Evolutionary conservation across 2,113 vertebrate species (phyloP), one percentile per base, ranked within the genome.

Genomic region (Dipodomys spectabilis): DNA sequence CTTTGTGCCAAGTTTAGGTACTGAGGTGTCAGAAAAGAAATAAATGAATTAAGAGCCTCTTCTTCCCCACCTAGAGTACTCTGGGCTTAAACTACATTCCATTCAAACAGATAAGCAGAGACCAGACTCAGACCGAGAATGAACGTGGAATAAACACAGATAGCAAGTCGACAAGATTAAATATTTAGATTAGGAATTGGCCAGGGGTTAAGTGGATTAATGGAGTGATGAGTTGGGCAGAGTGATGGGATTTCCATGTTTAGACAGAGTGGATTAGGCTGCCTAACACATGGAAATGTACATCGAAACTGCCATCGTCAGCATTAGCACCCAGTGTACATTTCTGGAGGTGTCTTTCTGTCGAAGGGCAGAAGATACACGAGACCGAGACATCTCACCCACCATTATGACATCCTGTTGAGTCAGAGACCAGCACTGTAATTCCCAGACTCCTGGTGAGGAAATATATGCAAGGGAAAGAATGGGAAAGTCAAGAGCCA

Each of bases 201-300:
- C 90, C 92, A 82, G 93, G 77, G 95, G 97, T 97, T 96, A 97
- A 97, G 95, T 97, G 95, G 94, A 96, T 97, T 96, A 95, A 95
- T 95, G 94, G 94, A 95, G 95, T 95, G 96, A 95, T 93, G 94
- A 96, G 95, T 94, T 95, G 90, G 94, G 91, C 95, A 94, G 97
- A 95, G 95, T 96, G 94, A 95, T 86, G 93, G 87, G 96, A 97
- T 97, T 97, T 96, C 96, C 93, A 73, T 97, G 97, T 97, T 97
- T 97, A 96, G 97, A 96, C 95, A 97, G 96, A 95, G 94, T 88
- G 88, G 95, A 96, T 97, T 97, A 96, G 92, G 84, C 67, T 74
- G 79, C 89, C 89, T 82, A 82, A 87, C 62, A 10, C 60, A 91
- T 90, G 93, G 94, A 97, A 96, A 93, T 90, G 90, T 84, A 93